Evolutionary conservation across 2,113 vertebrate species (phyloP).

Genomic region (Thalassoma bifasciatum): DNA sequence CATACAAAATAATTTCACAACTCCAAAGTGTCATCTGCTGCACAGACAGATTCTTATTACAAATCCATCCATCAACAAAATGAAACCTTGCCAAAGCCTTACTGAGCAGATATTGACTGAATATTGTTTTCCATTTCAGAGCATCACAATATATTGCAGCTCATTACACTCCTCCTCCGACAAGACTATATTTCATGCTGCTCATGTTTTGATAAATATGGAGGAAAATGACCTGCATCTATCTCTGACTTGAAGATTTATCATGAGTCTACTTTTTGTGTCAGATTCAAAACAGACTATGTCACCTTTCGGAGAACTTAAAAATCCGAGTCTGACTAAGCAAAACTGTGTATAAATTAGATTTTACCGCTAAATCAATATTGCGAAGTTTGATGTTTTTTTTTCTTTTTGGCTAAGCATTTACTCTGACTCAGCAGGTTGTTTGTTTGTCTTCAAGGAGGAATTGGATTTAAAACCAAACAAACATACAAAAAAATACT

Average conservation of each 20-base stretch:
- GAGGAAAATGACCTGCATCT: constrained; percentile 14
- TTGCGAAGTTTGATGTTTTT: neutral
- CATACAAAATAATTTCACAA: constrained; percentile 35
- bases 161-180: constrained; percentile 23
- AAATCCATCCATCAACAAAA: constrained; percentile 53
- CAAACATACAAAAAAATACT: neutral
- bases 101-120: constrained; percentile 42
- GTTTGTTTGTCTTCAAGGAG: neutral
- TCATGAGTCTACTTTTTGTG: neutral
- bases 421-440: neutral
- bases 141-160: constrained; percentile 26
- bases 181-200: constrained; percentile 10
- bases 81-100: constrained; percentile 38
- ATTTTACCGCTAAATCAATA: neutral
- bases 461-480: neutral
- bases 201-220: constrained; percentile 34
- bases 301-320: constrained; percentile 5
- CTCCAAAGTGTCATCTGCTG: constrained; percentile 19
- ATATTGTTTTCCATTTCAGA: constrained; percentile 51
- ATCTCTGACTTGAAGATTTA: constrained; percentile 7
- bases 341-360: neutral
- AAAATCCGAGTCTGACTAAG: neutral
- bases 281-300: constrained; percentile 5
- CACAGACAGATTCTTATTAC: constrained; percentile 31
- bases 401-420: neutral